Conservation (phyloP, 2,797 vertebrate genomes). For the Miichthys miiuy region DNA sequence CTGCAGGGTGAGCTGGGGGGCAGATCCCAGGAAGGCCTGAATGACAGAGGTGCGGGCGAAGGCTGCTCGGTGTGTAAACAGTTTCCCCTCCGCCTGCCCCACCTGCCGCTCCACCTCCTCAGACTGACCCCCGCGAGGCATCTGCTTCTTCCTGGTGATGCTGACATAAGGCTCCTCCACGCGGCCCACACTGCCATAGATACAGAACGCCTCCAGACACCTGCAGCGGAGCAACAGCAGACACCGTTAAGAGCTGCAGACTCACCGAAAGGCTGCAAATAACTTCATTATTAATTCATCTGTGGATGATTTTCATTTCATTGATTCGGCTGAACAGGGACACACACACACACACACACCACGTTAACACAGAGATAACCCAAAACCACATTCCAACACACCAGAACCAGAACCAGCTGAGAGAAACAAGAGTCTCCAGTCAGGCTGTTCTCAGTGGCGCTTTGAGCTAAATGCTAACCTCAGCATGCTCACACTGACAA, state of each 20-base stretch:
- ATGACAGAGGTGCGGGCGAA: constrained; percentile 96
- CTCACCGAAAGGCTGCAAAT: neutral
- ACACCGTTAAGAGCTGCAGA: constrained; percentile 6
- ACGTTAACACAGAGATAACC: neutral
- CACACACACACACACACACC: neutral
- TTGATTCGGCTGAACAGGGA: neutral
- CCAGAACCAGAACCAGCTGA: neutral
- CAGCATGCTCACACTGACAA: too few relatives aligned
- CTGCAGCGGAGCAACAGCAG: constrained; percentile 81
- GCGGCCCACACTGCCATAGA: constrained; percentile 90
- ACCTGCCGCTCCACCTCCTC: constrained; percentile 97
- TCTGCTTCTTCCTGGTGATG: constrained; percentile 96
- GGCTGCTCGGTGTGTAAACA: constrained; percentile 93
- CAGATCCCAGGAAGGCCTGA: constrained; percentile 97
- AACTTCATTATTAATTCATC: neutral
- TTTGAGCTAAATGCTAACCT: too few relatives aligned
- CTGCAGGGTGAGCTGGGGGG: constrained; percentile 97
- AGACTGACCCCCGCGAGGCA: constrained; percentile 89
- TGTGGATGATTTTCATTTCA: neutral
- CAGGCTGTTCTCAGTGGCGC: too few relatives aligned
- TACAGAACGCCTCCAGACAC: constrained; percentile 95
- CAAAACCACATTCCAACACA: too few relatives aligned
- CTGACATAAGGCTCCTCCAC: constrained; percentile 98
- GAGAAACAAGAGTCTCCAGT: neutral
- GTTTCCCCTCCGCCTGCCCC: constrained; percentile 96